Conservation (phyloP, 2,113 vertebrate genomes). For the Columba livia region DNA sequence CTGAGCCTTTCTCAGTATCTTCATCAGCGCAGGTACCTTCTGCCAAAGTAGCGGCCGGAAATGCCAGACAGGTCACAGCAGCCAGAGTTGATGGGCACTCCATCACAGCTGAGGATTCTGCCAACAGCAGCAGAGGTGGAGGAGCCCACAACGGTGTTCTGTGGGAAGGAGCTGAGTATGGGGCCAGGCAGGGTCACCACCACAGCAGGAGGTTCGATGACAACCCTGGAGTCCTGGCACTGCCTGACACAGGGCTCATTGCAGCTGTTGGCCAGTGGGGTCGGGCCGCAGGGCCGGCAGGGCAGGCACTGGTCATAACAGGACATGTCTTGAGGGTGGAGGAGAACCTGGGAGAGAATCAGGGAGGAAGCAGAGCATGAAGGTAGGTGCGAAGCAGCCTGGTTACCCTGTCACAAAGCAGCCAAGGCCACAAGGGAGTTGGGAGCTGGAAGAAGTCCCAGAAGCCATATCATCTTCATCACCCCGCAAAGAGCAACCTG, state of each 20-base stretch:
- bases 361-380: background rate
- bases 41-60: background rate
- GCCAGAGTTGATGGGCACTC: background rate
- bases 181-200: background rate
- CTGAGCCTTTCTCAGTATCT: background rate
- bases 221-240: background rate
- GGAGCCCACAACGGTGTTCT: background rate
- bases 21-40: background rate
- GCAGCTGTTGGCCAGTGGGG: background rate
- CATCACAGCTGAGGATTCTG: no score
- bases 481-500: background rate
- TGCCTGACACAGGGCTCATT: background rate
- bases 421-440: background rate
- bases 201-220: fast-evolving
- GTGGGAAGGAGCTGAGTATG: background rate
- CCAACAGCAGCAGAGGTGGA: no score
- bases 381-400: background rate
- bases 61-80: background rate
- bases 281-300: background rate
- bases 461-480: background rate
- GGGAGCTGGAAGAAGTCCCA: background rate
- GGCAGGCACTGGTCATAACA: background rate
- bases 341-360: background rate
- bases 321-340: background rate
- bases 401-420: no score